Evolutionary conservation across 2,797 vertebrate species (phyloP).

Genomic region (Chanos chanos): DNA sequence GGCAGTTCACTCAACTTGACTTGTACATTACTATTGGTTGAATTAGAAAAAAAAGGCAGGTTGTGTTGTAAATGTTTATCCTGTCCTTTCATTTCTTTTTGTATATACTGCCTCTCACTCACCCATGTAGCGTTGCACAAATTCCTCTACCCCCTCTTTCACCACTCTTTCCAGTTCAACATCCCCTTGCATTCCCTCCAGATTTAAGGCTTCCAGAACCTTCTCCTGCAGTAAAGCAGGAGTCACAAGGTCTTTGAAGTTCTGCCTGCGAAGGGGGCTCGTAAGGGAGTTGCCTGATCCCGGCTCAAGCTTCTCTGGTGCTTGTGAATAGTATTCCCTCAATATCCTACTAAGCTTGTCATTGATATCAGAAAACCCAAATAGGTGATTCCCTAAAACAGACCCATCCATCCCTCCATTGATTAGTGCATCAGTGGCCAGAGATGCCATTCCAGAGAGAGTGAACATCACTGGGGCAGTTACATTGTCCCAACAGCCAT

Average conservation of each 20-base stretch:
- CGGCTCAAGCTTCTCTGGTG: conserved; percentile 44
- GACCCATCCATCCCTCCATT: conserved; percentile 84
- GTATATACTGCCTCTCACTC: too few relatives aligned
- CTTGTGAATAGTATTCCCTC: conserved; percentile 69
- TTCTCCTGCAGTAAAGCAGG: conserved; percentile 55
- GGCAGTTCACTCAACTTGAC: too few relatives aligned
- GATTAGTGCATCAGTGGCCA: conserved; percentile 72
- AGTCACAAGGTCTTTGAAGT: conserved; percentile 60
- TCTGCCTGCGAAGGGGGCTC: conserved; percentile 61
- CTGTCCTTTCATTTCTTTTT: too few relatives aligned
- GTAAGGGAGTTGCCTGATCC: conserved; percentile 47
- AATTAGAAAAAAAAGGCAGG: too few relatives aligned
- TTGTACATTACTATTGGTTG: too few relatives aligned
- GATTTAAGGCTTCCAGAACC: conserved; percentile 61
- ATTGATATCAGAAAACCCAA: conserved; percentile 30
- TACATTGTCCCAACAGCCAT: conserved; percentile 82
- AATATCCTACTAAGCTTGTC: conserved; percentile 66
- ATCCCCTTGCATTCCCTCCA: conserved; percentile 62
- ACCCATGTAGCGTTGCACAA: conserved; percentile 78
- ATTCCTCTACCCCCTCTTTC: conserved; percentile 62
- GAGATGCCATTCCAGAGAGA: conserved; percentile 54
- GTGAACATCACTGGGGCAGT: conserved; percentile 70
- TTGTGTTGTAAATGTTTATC: too few relatives aligned
- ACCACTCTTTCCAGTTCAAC: conserved; percentile 49
- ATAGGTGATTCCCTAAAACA: conserved; percentile 69